phyloP scores from a whole-genome alignment of 1,140 invertebrate species.

The Drosophila bocqueti region DNA sequence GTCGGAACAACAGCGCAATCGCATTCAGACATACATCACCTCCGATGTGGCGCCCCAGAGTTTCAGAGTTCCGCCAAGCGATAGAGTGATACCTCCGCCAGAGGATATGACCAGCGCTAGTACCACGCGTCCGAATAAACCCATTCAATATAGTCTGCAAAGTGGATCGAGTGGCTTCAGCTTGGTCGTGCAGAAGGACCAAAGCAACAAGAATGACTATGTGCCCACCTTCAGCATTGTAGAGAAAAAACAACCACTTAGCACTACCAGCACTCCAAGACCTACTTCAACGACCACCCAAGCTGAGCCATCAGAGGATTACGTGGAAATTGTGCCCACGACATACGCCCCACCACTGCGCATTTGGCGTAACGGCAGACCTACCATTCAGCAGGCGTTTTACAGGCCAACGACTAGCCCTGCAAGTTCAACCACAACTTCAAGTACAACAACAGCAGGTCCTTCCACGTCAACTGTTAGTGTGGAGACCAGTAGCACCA shows the following conservation, averaged over 20 bases:
- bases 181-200: slow-evolving; percentile 44
- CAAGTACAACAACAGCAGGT: slow-evolving; percentile 17
- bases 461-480: neutral
- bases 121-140: slow-evolving; percentile 47
- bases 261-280: slow-evolving; percentile 24
- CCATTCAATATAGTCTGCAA: slow-evolving; percentile 68
- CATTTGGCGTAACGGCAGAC: slow-evolving; percentile 75
- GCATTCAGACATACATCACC: slow-evolving; percentile 71
- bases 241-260: slow-evolving; percentile 3
- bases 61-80: slow-evolving; percentile 51
- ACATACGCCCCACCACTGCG: slow-evolving; percentile 80
- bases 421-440: slow-evolving; percentile 1
- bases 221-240: slow-evolving; percentile 12
- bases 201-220: slow-evolving; percentile 10
- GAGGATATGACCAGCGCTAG: slow-evolving; percentile 42
- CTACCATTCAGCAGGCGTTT: slow-evolving; percentile 60
- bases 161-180: slow-evolving; percentile 68
- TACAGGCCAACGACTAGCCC: slow-evolving; percentile 28
- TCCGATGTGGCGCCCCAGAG: slow-evolving; percentile 79
- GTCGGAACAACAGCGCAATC: slow-evolving; percentile 50
- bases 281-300: slow-evolving; percentile 16
- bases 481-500: slow-evolving; percentile 13
- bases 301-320: slow-evolving; percentile 21
- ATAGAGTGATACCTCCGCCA: neutral
- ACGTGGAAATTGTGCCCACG: slow-evolving; percentile 73